Percentiles rank a stretch among this genome's conserved stretches.
phyloP scores from a whole-genome alignment of 2,797 vertebrate genomes.

The Dendrocincla fuliginosa region DNA sequence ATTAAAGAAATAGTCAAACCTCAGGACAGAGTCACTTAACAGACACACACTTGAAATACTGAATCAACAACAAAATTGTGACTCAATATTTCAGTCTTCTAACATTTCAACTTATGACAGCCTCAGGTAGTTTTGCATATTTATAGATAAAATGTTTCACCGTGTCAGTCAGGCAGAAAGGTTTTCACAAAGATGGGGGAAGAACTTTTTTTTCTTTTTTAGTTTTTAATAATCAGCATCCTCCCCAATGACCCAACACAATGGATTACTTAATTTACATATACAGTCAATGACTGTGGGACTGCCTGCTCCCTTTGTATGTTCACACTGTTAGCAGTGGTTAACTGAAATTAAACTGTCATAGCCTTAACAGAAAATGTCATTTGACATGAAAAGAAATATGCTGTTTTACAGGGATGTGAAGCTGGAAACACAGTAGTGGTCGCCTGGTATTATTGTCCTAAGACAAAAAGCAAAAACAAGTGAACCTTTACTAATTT shows the following conservation, averaged over 20 bases:
- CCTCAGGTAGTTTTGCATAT: conserved; percentile 7
- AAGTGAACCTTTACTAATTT: background rate
- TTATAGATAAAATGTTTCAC: background rate
- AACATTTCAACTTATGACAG: background rate
- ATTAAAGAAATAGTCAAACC: background rate
- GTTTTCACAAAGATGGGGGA: background rate
- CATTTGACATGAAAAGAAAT: conserved; percentile 54
- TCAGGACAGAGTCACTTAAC: background rate
- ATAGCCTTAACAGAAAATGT: conserved; percentile 63
- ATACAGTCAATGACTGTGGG: conserved; percentile 9
- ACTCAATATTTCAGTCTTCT: background rate
- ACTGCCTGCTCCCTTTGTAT: conserved; percentile 42
- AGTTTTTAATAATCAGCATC: conserved; percentile 10
- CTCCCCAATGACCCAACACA: conserved; percentile 59
- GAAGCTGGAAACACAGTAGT: background rate
- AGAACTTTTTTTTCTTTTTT: background rate
- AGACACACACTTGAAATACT: background rate
- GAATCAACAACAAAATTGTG: background rate
- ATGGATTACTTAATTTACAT: conserved; percentile 56
- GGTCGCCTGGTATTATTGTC: background rate
- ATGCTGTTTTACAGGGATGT: background rate
- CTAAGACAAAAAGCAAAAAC: background rate
- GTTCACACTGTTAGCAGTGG: background rate
- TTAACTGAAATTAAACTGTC: conserved; percentile 75
- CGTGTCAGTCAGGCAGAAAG: background rate